Evolutionary conservation across 1,140 invertebrate species (phyloP).

Genomic region (Cecropterus lyciades): DNA sequence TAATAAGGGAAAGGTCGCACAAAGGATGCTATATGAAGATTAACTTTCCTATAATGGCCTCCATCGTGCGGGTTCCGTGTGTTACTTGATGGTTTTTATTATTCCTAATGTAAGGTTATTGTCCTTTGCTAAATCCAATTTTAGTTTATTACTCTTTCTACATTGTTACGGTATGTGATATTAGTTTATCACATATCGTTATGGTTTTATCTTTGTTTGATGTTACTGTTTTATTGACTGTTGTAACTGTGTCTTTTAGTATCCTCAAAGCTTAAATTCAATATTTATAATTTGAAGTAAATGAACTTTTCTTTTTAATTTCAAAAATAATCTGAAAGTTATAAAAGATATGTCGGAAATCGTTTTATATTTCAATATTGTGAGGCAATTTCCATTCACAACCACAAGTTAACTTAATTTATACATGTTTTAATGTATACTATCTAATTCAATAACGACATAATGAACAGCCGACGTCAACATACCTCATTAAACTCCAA

Average conservation of each 20-base stretch:
- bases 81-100: slow-evolving; percentile 23
- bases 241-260: too few relatives aligned
- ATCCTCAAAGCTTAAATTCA: too few relatives aligned
- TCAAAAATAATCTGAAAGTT: too few relatives aligned
- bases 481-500: not conserved
- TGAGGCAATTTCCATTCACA: too few relatives aligned
- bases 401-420: too few relatives aligned
- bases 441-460: not conserved
- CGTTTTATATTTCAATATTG: too few relatives aligned
- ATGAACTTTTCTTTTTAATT: too few relatives aligned
- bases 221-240: too few relatives aligned
- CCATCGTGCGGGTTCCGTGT: slow-evolving; percentile 15
- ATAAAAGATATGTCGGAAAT: too few relatives aligned
- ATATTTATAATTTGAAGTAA: too few relatives aligned
- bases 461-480: not conserved
- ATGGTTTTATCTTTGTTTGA: too few relatives aligned
- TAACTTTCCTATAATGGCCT: slow-evolving; percentile 25
- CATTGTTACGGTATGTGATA: not conserved
- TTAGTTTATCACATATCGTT: not conserved
- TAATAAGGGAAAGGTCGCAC: slow-evolving; percentile 32
- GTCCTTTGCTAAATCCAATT: not conserved
- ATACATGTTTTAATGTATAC: too few relatives aligned
- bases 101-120: slow-evolving; percentile 14
- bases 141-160: not conserved
- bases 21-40: slow-evolving; percentile 32